phyloP scores from a whole-genome alignment of 2,113 vertebrate species.

The Verasper variegatus region DNA sequence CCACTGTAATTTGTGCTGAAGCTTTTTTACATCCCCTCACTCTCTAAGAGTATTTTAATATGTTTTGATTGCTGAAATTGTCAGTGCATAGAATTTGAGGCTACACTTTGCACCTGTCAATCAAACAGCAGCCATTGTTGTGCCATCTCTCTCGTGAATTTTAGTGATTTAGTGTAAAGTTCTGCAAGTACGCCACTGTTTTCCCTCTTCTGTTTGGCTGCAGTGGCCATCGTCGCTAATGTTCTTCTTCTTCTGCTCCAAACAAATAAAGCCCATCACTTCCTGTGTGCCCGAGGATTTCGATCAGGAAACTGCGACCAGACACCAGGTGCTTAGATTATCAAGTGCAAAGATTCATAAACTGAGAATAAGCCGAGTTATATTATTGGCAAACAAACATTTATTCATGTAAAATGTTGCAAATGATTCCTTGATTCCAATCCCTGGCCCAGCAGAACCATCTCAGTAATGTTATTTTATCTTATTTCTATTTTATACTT shows the following conservation, averaged over 20 bases:
- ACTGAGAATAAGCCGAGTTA: constrained; percentile 61
- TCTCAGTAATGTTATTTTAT: background rate
- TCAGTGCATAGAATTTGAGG: background rate
- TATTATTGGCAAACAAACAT: constrained; percentile 58
- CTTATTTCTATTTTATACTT: background rate
- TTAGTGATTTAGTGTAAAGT: background rate
- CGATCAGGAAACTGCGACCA: constrained; percentile 43
- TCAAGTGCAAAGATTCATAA: constrained; percentile 67
- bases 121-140: constrained; percentile 17
- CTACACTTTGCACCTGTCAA: constrained; percentile 23
- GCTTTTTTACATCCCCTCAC: background rate
- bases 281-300: constrained; percentile 58
- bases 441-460: background rate
- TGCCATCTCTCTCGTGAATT: background rate
- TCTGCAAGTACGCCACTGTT: background rate
- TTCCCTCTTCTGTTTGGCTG: background rate
- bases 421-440: constrained; percentile 1
- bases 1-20: constrained; percentile 3
- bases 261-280: constrained; percentile 55
- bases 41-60: background rate
- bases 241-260: constrained; percentile 27
- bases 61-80: background rate
- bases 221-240: background rate
- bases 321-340: constrained; percentile 71
- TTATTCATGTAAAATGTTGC: constrained; percentile 60